Conservation (phyloP, 2,113 vertebrate genomes). For the Indicator maculatus region DNA sequence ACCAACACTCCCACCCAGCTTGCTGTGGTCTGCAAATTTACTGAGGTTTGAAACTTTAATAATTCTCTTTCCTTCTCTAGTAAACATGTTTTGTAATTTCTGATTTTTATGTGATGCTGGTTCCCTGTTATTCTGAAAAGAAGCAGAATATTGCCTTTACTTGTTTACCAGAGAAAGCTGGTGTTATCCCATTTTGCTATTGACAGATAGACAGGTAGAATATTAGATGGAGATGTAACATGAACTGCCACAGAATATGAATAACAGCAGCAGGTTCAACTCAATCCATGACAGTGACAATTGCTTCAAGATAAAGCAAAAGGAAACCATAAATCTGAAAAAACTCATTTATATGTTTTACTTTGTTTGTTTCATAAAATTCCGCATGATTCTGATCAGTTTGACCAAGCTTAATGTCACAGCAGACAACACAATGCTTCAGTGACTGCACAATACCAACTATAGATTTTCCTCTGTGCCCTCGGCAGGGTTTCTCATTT, state of each 20-base stretch:
- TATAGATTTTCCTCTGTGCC: slow-evolving; percentile 31
- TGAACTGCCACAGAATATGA: neutral
- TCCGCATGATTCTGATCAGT: neutral
- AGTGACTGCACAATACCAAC: neutral
- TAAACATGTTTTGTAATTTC: neutral
- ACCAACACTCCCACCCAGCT: fast-evolving
- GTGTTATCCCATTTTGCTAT: neutral
- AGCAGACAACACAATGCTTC: neutral
- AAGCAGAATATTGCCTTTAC: neutral
- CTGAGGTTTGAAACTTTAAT: neutral
- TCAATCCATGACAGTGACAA: neutral
- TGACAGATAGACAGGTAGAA: neutral
- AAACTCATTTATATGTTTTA: neutral
- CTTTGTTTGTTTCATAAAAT: neutral
- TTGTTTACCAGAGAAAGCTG: neutral
- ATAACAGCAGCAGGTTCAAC: no score
- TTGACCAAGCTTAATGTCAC: neutral
- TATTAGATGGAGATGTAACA: neutral
- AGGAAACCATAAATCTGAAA: neutral
- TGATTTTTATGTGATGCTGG: neutral
- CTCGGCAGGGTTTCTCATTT: slow-evolving; percentile 47
- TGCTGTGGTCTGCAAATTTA: neutral
- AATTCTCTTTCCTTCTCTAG: neutral
- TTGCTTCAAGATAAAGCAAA: neutral
- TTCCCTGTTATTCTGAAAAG: neutral